phyloP scores from a whole-genome alignment of 2,113 vertebrate species.

The Antigone vipio region DNA sequence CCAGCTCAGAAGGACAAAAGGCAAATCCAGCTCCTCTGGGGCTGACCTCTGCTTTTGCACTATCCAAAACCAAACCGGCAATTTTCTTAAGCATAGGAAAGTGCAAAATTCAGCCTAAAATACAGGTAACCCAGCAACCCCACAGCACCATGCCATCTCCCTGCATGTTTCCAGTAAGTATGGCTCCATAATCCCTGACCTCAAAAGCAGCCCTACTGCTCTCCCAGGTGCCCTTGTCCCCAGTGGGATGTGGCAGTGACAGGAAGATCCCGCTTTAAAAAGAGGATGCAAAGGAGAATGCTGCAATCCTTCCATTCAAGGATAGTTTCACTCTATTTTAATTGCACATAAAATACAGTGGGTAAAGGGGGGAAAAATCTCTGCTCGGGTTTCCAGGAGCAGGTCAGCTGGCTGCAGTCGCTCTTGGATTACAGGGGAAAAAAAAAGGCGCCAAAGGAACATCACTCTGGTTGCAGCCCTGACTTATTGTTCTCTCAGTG shows the following conservation, averaged over 20 bases:
- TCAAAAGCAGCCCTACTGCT: background rate
- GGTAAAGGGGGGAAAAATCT: background rate
- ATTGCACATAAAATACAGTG: background rate
- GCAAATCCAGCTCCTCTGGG: background rate
- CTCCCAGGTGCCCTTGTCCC: background rate
- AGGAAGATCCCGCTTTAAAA: background rate
- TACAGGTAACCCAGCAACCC: background rate
- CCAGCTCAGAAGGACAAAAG: background rate
- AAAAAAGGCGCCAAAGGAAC: conserved; percentile 57
- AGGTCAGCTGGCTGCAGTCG: conserved; percentile 60
- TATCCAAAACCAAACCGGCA: background rate
- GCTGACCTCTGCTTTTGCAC: background rate
- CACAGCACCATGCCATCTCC: fast-evolving
- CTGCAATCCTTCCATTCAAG: background rate
- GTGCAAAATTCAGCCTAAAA: background rate
- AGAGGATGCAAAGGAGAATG: background rate
- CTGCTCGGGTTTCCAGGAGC: conserved; percentile 36
- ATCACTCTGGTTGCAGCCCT: conserved; percentile 75
- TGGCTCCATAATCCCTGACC: background rate
- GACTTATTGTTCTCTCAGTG: conserved; percentile 82
- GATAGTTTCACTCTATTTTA: background rate
- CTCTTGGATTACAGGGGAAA: conserved; percentile 57
- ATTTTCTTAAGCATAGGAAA: background rate
- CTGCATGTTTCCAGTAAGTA: fast-evolving
- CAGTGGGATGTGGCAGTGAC: fast-evolving